Percentiles rank a stretch among this genome's conserved stretches.
Conservation (phyloP, 23 tunicate species). For the Pegea sp. region DNA sequence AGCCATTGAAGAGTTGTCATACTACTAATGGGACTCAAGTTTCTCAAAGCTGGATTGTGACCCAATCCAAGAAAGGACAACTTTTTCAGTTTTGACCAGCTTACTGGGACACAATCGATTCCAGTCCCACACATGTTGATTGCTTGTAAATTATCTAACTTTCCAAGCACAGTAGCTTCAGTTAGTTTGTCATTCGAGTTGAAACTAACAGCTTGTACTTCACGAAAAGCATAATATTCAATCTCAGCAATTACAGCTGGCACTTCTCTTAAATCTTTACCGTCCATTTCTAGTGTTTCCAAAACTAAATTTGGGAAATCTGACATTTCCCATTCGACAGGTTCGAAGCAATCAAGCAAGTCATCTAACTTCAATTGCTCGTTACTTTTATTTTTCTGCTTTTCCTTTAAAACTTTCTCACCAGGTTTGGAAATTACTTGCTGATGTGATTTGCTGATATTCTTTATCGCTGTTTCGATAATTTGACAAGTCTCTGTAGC, state of each 20-base stretch:
- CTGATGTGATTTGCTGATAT: too few species aligned
- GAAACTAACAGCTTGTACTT: constrained; percentile 81
- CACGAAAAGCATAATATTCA: constrained; percentile 84
- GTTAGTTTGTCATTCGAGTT: constrained; percentile 41
- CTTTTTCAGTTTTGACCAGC: constrained; percentile 42
- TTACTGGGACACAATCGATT: constrained; percentile 27
- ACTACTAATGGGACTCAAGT: constrained; percentile 29
- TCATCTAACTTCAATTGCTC: constrained; percentile 76
- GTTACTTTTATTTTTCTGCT: too few species aligned
- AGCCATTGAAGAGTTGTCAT: constrained; percentile 60
- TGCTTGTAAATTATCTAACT: constrained; percentile 42
- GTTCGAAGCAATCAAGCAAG: constrained; percentile 38
- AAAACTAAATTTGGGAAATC: constrained; percentile 21
- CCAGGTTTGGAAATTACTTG: too few species aligned
- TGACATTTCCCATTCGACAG: constrained; percentile 56
- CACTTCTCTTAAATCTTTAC: constrained; percentile 28
- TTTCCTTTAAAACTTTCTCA: too few species aligned
- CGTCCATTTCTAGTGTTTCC: constrained; percentile 73
- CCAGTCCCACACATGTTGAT: constrained; percentile 84
- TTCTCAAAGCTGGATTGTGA: constrained; percentile 13
- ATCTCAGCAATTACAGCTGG: constrained; percentile 75
- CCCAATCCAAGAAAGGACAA: constrained; percentile 60
- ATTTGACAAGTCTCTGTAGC: too few species aligned
- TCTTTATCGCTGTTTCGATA: too few species aligned
- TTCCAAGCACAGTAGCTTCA: constrained; percentile 54